A percentile compares a stretch with the other conserved stretches of the same genome.
phyloP scores from a whole-genome alignment of 1,140 invertebrate genomes.

The Zophobas morio region DNA sequence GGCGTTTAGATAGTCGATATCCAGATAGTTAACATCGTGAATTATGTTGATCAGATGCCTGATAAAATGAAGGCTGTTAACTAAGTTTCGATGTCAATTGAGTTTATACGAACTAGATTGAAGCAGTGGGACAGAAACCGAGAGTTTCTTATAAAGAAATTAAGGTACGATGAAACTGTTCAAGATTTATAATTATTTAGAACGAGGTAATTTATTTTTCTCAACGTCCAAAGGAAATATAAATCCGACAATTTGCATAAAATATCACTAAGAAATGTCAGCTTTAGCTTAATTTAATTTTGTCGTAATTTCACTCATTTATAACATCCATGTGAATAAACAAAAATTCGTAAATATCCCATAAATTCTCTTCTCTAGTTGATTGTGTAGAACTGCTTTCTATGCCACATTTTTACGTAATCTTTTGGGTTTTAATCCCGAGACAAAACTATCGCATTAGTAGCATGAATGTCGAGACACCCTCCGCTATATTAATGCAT shows the following conservation, averaged over 20 bases:
- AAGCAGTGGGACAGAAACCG: conserved; percentile 11
- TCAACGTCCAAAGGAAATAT: conserved; percentile 8
- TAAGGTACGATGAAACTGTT: not conserved
- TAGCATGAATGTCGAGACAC: not conserved
- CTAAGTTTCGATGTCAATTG: conserved; percentile 19
- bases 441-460: conserved; percentile 23
- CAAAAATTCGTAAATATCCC: not conserved
- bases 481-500: conserved; percentile 30
- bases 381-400: not conserved
- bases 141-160: conserved; percentile 39
- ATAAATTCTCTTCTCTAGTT: not conserved
- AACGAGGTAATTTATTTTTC: conserved; percentile 40
- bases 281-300: conserved; percentile 31
- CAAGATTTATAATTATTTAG: conserved; percentile 30
- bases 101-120: not conserved
- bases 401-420: not conserved
- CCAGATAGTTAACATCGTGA: conserved; percentile 38
- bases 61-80: conserved; percentile 38
- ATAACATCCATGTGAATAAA: not conserved
- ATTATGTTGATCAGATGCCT: conserved; percentile 37
- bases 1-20: conserved; percentile 41
- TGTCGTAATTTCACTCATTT: conserved; percentile 27
- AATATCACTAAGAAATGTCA: conserved; percentile 28
- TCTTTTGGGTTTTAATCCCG: not conserved
- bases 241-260: conserved; percentile 39